These are phyloP conservation scores for Eulemur macaco DNA, from an alignment of 2,113 vertebrate genomes.

Conservation along the genomic window DNA sequence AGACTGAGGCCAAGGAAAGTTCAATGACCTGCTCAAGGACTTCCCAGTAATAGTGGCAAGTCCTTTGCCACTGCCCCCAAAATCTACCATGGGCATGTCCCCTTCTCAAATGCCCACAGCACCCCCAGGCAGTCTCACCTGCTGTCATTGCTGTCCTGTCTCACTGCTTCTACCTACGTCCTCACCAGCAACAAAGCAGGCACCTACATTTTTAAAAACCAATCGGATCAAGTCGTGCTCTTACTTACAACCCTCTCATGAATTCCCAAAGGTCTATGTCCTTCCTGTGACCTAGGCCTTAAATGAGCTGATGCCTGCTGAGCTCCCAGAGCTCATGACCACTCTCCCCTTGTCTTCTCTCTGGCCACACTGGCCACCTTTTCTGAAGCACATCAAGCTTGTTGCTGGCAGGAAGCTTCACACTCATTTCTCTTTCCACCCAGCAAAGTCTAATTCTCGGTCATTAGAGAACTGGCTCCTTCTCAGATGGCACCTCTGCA, in stretches of 20 bases:
- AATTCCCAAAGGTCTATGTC: neutral
- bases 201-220: neutral
- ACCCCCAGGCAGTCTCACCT: too few relatives aligned
- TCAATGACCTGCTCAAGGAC: neutral
- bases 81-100: rapidly evolving
- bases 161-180: neutral
- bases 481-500: neutral
- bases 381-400: neutral
- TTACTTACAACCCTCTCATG: neutral
- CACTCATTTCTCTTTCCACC: neutral
- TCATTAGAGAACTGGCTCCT: neutral
- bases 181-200: neutral
- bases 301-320: neutral
- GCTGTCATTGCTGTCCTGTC: neutral
- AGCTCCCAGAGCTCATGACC: neutral
- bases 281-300: neutral
- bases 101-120: neutral
- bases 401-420: neutral
- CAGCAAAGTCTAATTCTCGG: neutral
- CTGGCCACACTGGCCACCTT: neutral
- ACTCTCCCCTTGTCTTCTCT: neutral
- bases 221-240: neutral
- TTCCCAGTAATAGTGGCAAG: neutral
- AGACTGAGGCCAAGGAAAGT: neutral
- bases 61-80: too few relatives aligned